Conservation (phyloP, 2,888 invertebrate species). For the Rutpela maculata region DNA sequence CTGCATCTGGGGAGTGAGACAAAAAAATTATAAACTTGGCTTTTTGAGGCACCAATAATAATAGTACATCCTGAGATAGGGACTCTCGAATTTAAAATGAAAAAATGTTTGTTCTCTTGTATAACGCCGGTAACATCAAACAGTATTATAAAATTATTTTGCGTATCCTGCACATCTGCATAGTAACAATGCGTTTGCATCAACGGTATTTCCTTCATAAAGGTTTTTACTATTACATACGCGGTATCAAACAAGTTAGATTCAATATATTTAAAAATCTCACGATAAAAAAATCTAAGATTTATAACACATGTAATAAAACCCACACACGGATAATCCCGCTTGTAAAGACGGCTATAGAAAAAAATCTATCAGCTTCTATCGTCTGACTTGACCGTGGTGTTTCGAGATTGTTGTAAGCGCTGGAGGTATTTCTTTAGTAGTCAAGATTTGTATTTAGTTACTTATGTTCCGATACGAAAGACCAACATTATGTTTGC, state of each 20-base stretch:
- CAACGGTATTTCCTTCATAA: background rate
- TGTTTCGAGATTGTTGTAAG: constrained; percentile 16
- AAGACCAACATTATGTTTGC: constrained; percentile 22
- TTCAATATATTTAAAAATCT: constrained; percentile 1
- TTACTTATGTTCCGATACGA: constrained; percentile 17
- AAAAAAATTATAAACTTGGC: too few species aligned
- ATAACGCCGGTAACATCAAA: background rate
- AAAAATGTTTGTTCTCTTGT: too few species aligned
- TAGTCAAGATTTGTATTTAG: constrained; percentile 16
- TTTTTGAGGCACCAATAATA: too few species aligned
- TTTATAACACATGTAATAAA: constrained; percentile 11
- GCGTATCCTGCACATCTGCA: background rate
- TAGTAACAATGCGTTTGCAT: background rate
- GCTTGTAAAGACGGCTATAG: constrained; percentile 16
- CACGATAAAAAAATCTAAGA: background rate
- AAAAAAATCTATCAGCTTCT: constrained; percentile 30
- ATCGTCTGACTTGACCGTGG: constrained; percentile 15
- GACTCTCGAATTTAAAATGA: too few species aligned
- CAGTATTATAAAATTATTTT: background rate
- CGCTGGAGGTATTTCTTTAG: constrained; percentile 22
- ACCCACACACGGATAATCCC: constrained; percentile 6
- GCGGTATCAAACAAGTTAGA: constrained; percentile 3
- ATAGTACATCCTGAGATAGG: too few species aligned
- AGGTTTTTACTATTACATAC: background rate
- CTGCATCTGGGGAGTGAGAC: too few species aligned